phyloP scores from a whole-genome alignment of 2,113 vertebrate genomes.

The Brachyhypopomus gauderio region DNA sequence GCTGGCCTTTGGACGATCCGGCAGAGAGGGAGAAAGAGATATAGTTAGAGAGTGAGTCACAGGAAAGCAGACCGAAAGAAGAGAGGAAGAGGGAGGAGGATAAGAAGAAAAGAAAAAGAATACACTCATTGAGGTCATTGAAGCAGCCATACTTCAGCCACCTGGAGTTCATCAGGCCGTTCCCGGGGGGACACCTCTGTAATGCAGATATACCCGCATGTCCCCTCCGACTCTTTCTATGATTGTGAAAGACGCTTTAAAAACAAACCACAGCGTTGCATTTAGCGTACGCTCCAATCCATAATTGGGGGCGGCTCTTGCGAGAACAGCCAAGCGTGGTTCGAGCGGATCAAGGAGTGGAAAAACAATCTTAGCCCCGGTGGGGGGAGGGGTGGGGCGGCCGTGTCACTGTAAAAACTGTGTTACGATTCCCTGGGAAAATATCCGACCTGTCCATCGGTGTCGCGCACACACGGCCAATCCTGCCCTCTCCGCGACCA shows the following conservation, averaged over 20 bases:
- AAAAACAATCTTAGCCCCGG: not conserved
- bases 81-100: no score
- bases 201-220: slow-evolving; percentile 16
- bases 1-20: not conserved
- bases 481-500: not conserved
- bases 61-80: not conserved
- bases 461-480: no score
- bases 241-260: slow-evolving; percentile 28
- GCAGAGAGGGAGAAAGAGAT: slow-evolving; percentile 2
- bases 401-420: not conserved
- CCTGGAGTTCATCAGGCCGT: slow-evolving; percentile 23
- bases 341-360: not conserved
- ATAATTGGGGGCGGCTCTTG: slow-evolving; percentile 14
- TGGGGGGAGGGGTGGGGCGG: no score
- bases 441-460: not conserved
- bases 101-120: not conserved
- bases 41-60: not conserved
- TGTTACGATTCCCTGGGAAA: not conserved
- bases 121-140: slow-evolving; percentile 19
- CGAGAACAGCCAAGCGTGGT: not conserved
- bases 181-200: slow-evolving; percentile 17
- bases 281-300: slow-evolving; percentile 1
- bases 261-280: slow-evolving; percentile 16
- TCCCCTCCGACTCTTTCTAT: slow-evolving; percentile 9
- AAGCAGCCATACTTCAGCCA: slow-evolving; percentile 23